Evolutionary conservation across 2,888 invertebrate species (phyloP).

Genomic region (Taenaris catops): DNA sequence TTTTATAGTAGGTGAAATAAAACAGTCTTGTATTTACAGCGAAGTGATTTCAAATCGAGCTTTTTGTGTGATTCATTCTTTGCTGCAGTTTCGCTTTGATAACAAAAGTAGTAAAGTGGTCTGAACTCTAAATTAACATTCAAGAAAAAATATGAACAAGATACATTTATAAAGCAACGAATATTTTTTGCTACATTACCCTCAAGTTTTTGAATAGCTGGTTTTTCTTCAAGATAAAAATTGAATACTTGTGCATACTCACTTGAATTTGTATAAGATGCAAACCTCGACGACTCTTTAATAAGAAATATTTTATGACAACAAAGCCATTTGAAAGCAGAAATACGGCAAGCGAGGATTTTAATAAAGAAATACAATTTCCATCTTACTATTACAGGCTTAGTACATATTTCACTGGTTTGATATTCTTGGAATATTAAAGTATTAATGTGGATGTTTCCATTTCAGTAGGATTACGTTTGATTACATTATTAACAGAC

Average conservation of each 20-base stretch:
- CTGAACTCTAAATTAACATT: conserved; percentile 12
- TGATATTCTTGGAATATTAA: conserved; percentile 3
- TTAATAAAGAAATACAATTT: conserved; percentile 4
- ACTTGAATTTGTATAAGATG: conserved; percentile 16
- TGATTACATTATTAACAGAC: too few species aligned
- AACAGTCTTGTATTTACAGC: conserved; percentile 13
- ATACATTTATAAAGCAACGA: conserved; percentile 12
- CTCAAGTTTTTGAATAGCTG: conserved; percentile 17
- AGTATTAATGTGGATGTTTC: neutral
- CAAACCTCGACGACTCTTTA: conserved; percentile 8
- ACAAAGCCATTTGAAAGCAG: conserved; percentile 12
- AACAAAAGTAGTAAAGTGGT: conserved; percentile 7
- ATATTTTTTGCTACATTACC: conserved; percentile 22
- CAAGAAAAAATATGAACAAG: conserved; percentile 8
- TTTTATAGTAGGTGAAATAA: too few species aligned
- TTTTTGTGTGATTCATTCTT: conserved; percentile 6
- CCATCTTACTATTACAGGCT: neutral
- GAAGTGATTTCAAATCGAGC: conserved; percentile 9
- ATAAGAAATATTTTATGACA: conserved; percentile 8
- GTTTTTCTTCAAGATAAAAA: conserved; percentile 16
- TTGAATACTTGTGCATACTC: conserved; percentile 15
- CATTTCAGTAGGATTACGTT: too few species aligned
- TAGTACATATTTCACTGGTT: conserved; percentile 1
- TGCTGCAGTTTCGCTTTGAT: conserved; percentile 5
- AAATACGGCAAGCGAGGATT: conserved; percentile 1